Base-by-base conservation (phyloP, 2,888 invertebrate genomes). In the Resseliella maxima region DNA sequence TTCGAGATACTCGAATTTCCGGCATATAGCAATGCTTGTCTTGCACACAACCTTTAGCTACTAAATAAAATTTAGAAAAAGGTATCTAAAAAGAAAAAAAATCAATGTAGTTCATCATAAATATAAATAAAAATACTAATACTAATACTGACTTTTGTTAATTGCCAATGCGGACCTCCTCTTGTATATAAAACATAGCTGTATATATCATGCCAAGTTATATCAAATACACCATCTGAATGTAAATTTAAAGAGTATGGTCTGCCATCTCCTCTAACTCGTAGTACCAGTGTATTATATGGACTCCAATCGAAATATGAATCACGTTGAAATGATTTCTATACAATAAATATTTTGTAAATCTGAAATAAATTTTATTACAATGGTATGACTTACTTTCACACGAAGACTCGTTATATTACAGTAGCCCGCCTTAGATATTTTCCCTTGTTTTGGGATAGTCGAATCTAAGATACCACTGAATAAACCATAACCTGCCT, bases 91-190 rank as follows among this genome's bases (percentile, higher is more conserved):
- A 93, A 87, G 18, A 50, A 21, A 50, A 50, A 50, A 2, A 50
- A 21, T 18, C 5, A 50, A 21, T 10, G 15, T 24, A 85, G 54
- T 46, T 21, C 5, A 50, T 15, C 8, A 50, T 18, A 50, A 50
- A 50, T 18, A 50, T 41, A 50, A 8, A 50, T 12, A 50, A 15
- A 50, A 8, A 21, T 35, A 27, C 8, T 85, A 27, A 50, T 27
- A 50, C 1, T 85, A 0, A 0, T 50, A 87, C 87, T 89, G 91
- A 96, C 96, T 93, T 95, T 96, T 38, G 95, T 94, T 87, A 94
- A 92, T 92, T 99, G 99, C 99, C 99, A 99, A 90, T 99, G 99
- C 0, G 99, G 99, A 0, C 99, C 99, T 59, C 99, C 99, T 91
- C 98, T 94, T 0, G 99, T 99, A 90, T 94, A 97, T 5, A 99